Percentiles rank a stretch among this genome's conserved stretches.
These are phyloP conservation scores for Drosophila sturtevanti DNA, from an alignment of 1,140 invertebrate species.

Conservation along the genomic window DNA sequence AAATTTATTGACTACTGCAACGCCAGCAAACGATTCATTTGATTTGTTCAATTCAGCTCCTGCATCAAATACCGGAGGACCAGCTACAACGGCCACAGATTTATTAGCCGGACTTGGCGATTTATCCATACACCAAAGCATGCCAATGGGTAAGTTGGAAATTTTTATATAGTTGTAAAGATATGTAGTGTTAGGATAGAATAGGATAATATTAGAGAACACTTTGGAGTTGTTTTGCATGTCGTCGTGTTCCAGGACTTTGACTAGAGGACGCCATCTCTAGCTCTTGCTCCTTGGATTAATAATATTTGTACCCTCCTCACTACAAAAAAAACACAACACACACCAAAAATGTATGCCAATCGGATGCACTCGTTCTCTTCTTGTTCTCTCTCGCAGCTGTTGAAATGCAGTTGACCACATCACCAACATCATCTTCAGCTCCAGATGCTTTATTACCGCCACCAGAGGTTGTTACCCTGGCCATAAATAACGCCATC, in stretches of 20 bases:
- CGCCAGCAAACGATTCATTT: conserved; percentile 74
- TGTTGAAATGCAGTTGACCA: conserved; percentile 44
- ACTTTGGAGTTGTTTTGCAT: conserved; percentile 58
- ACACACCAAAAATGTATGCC: conserved; percentile 74
- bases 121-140: conserved; percentile 78
- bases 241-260: conserved; percentile 36
- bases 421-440: neutral
- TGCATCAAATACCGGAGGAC: conserved; percentile 13
- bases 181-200: conserved; percentile 25
- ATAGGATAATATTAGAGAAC: conserved; percentile 30
- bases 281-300: conserved; percentile 41
- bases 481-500: conserved; percentile 44
- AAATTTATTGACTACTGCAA: conserved; percentile 60
- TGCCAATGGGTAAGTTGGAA: conserved; percentile 79
- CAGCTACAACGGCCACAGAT: conserved; percentile 82
- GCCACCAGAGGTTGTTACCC: conserved; percentile 24
- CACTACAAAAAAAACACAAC: conserved; percentile 19
- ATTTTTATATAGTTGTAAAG: conserved; percentile 4
- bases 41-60: conserved; percentile 66
- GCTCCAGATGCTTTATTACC: conserved; percentile 10
- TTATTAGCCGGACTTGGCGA: conserved; percentile 85
- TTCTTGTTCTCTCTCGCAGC: conserved; percentile 73
- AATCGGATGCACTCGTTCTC: conserved; percentile 82
- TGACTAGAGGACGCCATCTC: conserved; percentile 51
- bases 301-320: neutral